Conservation (phyloP, 2,888 invertebrate genomes). For the Cryptus viduatorius region DNA sequence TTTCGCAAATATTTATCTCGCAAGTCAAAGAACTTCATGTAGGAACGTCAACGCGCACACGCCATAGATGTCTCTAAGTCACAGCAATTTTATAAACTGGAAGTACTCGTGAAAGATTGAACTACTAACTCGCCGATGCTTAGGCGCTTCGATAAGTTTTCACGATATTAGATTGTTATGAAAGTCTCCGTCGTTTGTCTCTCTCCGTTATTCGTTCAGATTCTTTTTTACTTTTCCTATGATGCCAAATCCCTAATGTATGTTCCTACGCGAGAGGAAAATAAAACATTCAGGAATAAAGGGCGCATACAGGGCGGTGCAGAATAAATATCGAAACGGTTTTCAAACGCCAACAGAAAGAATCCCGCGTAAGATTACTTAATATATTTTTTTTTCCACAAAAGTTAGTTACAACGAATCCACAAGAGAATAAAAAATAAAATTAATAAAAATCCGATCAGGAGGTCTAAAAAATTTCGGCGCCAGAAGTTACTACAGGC, state of each 20-base stretch:
- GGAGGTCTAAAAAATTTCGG: background rate
- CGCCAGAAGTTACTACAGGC: background rate
- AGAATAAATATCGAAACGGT: background rate
- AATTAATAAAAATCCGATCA: background rate
- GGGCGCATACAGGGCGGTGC: background rate
- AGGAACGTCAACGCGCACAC: constrained; percentile 5
- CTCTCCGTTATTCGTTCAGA: constrained; percentile 67
- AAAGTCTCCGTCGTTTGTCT: constrained; percentile 51
- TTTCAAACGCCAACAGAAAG: background rate
- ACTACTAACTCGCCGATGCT: background rate
- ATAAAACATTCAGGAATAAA: constrained; percentile 62
- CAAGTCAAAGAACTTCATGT: background rate
- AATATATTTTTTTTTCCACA: background rate
- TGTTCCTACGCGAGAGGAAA: constrained; percentile 62
- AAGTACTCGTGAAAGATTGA: constrained; percentile 63
- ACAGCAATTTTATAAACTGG: constrained; percentile 37
- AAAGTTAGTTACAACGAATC: background rate
- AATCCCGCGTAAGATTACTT: background rate
- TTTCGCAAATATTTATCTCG: background rate
- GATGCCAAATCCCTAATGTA: constrained; percentile 71
- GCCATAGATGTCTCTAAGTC: background rate
- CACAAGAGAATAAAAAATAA: background rate
- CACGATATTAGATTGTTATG: background rate
- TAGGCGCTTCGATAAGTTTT: background rate
- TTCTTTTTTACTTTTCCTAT: constrained; percentile 55